These are phyloP conservation scores for Saimiri boliviensis DNA, from an alignment of 2,113 vertebrate species.

Conservation along the genomic window DNA sequence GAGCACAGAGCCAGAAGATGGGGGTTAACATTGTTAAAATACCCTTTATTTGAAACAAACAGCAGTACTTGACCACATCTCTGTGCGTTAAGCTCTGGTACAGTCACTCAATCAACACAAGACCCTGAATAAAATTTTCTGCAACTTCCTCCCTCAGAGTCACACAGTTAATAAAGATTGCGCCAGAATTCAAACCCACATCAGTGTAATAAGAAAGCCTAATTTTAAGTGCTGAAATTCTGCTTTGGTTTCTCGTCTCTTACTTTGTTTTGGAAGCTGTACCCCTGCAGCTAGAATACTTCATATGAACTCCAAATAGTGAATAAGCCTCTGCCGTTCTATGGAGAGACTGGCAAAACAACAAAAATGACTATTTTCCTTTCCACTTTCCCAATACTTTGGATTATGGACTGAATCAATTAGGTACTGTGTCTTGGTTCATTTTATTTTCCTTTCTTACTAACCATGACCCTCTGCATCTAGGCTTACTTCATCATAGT, in stretches of 20 bases:
- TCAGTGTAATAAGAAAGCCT: fast-evolving
- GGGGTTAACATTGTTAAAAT: neutral
- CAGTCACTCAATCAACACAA: neutral
- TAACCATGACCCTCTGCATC: fast-evolving
- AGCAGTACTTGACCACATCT: neutral
- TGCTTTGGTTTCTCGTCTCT: neutral
- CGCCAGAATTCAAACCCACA: neutral
- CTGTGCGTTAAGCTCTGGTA: neutral
- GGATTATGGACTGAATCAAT: neutral
- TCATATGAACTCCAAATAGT: neutral
- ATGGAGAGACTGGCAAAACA: neutral
- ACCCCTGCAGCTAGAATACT: neutral
- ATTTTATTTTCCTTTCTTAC: neutral
- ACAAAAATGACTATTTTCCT: neutral
- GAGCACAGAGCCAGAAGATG: neutral
- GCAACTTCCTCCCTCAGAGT: neutral
- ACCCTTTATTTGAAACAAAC: neutral
- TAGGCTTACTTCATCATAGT: neutral
- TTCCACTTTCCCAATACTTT: neutral
- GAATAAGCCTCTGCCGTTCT: fast-evolving
- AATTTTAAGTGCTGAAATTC: neutral
- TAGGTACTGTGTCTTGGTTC: neutral
- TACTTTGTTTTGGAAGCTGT: neutral
- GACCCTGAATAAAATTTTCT: neutral
- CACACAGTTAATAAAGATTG: neutral